Percentiles rank a stretch among this genome's conserved stretches.
Evolutionary conservation across 2,797 vertebrate genomes (phyloP).

Genomic region (Choloepus didactylus): DNA sequence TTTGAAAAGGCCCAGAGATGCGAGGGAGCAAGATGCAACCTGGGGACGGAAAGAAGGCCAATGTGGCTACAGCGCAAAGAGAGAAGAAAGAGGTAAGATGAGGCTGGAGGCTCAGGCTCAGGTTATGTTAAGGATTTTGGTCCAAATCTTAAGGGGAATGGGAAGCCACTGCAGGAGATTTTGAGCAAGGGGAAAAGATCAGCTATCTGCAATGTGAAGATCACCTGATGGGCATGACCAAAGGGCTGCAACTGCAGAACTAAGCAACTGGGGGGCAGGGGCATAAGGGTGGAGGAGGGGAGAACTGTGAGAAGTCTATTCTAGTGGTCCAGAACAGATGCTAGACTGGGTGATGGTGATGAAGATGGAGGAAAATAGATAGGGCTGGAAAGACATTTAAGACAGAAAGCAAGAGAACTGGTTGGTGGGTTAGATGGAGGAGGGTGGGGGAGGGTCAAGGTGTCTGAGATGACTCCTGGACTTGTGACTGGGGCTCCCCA

Average conservation of each 20-base stretch:
- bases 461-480: background rate
- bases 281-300: background rate
- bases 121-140: background rate
- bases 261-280: background rate
- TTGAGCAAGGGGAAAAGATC: background rate
- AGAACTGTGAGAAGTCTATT: background rate
- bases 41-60: background rate
- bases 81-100: background rate
- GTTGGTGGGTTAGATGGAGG: background rate
- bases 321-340: background rate
- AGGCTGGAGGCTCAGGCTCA: background rate
- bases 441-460: background rate
- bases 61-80: background rate
- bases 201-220: background rate
- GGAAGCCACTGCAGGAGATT: background rate
- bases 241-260: background rate
- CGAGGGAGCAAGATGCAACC: background rate
- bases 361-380: rapidly evolving
- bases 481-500: background rate
- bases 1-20: background rate
- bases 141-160: background rate
- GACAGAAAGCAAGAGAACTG: background rate
- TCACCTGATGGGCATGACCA: background rate
- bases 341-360: background rate
- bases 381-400: background rate